phyloP scores from a whole-genome alignment of 2,797 vertebrate genomes.

The Trachops cirrhosus region DNA sequence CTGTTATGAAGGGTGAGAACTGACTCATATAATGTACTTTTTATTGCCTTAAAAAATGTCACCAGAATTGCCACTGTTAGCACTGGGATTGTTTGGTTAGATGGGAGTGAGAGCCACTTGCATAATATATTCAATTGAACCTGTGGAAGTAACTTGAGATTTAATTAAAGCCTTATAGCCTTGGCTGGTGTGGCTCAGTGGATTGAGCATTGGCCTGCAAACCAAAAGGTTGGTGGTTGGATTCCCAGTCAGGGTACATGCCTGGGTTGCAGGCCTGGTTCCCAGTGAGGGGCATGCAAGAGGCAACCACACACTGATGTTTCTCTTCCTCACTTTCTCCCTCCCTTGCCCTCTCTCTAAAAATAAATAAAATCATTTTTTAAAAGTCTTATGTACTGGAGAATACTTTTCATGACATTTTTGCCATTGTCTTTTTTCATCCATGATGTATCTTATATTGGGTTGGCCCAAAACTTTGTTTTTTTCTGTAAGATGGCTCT shows the following conservation, averaged over 20 bases:
- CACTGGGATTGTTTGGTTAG: not conserved
- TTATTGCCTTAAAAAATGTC: not conserved
- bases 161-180: not conserved
- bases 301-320: too few relatives aligned
- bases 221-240: too few relatives aligned
- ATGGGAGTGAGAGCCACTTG: not conserved
- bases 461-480: not conserved
- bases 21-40: not conserved
- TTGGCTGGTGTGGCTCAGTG: too few relatives aligned
- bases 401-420: not conserved
- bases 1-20: not conserved
- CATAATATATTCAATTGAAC: not conserved
- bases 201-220: too few relatives aligned
- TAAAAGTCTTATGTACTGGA: not conserved
- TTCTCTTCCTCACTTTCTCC: too few relatives aligned
- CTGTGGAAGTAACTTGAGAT: not conserved
- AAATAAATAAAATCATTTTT: too few relatives aligned
- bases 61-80: not conserved
- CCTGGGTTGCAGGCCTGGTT: too few relatives aligned
- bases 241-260: too few relatives aligned
- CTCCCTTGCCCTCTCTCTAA: too few relatives aligned
- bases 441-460: not conserved
- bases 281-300: too few relatives aligned
- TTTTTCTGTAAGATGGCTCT: not conserved
- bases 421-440: not conserved